Evolutionary conservation across 1,140 invertebrate species (phyloP).

Genomic region (Drosophila lowei): DNA sequence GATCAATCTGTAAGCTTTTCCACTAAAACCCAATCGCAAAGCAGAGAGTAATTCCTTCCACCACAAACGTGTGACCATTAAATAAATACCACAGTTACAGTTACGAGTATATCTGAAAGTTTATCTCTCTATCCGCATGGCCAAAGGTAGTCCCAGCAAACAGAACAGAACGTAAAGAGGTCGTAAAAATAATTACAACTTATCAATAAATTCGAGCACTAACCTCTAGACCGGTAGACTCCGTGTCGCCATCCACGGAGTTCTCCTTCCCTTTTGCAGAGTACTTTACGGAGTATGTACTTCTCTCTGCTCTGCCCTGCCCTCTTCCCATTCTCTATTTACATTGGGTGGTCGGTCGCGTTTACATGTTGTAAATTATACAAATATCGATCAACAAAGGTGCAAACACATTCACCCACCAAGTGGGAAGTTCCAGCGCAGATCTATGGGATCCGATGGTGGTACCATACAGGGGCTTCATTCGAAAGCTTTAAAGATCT

Average conservation of each 20-base stretch:
- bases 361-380: slow-evolving; percentile 68
- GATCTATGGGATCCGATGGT: not conserved
- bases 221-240: slow-evolving; percentile 48
- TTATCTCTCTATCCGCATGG: slow-evolving; percentile 41
- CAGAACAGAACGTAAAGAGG: slow-evolving; percentile 24
- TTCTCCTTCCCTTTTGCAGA: slow-evolving; percentile 29
- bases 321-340: slow-evolving; percentile 9
- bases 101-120: slow-evolving; percentile 19
- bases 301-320: no score
- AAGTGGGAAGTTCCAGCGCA: not conserved
- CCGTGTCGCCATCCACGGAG: slow-evolving; percentile 56
- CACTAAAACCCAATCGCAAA: no score
- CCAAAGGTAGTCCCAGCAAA: slow-evolving; percentile 65
- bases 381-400: slow-evolving; percentile 48
- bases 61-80: slow-evolving; percentile 13
- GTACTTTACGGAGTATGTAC: no score
- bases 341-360: slow-evolving; percentile 24
- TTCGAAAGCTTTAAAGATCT: no score
- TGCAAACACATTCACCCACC: not conserved
- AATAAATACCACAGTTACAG: not conserved
- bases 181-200: slow-evolving; percentile 76
- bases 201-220: slow-evolving; percentile 63
- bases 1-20: no score
- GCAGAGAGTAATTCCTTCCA: no score
- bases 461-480: no score